Evolutionary conservation across 2,888 invertebrate species (phyloP).

Genomic region (Scaptomyza tumidula): DNA sequence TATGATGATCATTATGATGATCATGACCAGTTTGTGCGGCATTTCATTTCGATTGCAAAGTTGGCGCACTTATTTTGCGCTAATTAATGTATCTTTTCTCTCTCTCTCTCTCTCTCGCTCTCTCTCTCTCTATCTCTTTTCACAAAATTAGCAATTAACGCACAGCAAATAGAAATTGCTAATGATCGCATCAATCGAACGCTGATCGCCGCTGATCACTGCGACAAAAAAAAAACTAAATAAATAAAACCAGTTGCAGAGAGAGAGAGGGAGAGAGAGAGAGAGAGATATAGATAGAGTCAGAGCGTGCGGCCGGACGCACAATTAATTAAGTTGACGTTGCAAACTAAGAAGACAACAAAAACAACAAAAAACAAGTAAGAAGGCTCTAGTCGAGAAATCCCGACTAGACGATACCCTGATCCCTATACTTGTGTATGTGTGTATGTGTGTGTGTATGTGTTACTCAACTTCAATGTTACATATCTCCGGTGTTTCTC

Average conservation of each 20-base stretch:
- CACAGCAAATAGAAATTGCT: constrained; percentile 75
- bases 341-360: constrained; percentile 17
- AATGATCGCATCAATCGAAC: constrained; percentile 35
- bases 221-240: constrained; percentile 5
- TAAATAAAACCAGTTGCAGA: constrained; percentile 49
- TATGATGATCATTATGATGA: constrained; percentile 39
- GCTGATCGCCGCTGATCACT: constrained; percentile 13
- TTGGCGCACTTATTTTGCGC: constrained; percentile 67
- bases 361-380: no score
- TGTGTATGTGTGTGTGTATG: no score
- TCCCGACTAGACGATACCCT: no score
- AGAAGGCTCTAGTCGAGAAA: no score
- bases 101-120: neutral
- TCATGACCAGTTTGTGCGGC: constrained; percentile 25
- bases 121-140: constrained; percentile 37
- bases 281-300: constrained; percentile 4
- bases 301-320: constrained; percentile 64
- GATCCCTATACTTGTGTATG: no score
- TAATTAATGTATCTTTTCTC: constrained; percentile 66
- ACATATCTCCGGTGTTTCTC: no score
- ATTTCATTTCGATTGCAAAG: constrained; percentile 36
- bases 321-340: constrained; percentile 69
- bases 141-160: constrained; percentile 79
- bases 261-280: neutral
- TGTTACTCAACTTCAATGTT: no score